Evolutionary conservation across 1,140 invertebrate species (phyloP).

Genomic region (Hylyphantes graminicola): DNA sequence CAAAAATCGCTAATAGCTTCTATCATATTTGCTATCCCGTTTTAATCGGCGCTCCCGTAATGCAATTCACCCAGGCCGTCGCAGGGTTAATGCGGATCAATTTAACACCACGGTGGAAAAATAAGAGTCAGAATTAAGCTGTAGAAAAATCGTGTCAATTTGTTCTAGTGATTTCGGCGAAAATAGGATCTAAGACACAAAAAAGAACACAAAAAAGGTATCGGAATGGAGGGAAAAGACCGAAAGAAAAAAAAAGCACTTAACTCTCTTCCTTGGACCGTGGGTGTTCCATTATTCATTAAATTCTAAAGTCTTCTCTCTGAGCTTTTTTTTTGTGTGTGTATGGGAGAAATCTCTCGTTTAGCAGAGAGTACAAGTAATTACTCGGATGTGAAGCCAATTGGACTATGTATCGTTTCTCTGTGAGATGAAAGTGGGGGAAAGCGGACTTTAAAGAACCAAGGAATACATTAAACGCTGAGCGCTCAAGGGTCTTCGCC

Average conservation of each 20-base stretch:
- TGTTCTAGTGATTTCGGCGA: constrained; percentile 60
- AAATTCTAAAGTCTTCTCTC: constrained; percentile 56
- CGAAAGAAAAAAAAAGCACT: constrained; percentile 54
- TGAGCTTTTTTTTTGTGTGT: constrained; percentile 22
- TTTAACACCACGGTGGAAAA: constrained; percentile 53
- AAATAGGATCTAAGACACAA: constrained; percentile 43
- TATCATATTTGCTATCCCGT: constrained; percentile 54
- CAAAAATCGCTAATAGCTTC: constrained; percentile 52
- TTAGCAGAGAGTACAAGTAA: constrained; percentile 60
- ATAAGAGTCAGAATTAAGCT: constrained; percentile 58
- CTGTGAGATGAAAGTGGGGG: constrained; percentile 11
- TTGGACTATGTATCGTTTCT: constrained; percentile 51
- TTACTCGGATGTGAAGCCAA: constrained; percentile 60
- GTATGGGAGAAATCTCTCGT: constrained; percentile 39
- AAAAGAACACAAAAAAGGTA: neutral
- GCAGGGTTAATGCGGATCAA: constrained; percentile 57
- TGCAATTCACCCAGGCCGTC: constrained; percentile 36
- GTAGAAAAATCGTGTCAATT: constrained; percentile 61
- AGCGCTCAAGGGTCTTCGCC: constrained; percentile 1
- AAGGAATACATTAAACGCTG: constrained; percentile 54
- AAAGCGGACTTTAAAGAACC: constrained; percentile 9
- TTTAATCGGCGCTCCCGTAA: constrained; percentile 50
- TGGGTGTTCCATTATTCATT: constrained; percentile 60
- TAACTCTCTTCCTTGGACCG: constrained; percentile 47
- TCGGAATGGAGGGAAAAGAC: constrained; percentile 12